phyloP scores from a whole-genome alignment of 2,113 vertebrate species.

The Etia nguti region DNA sequence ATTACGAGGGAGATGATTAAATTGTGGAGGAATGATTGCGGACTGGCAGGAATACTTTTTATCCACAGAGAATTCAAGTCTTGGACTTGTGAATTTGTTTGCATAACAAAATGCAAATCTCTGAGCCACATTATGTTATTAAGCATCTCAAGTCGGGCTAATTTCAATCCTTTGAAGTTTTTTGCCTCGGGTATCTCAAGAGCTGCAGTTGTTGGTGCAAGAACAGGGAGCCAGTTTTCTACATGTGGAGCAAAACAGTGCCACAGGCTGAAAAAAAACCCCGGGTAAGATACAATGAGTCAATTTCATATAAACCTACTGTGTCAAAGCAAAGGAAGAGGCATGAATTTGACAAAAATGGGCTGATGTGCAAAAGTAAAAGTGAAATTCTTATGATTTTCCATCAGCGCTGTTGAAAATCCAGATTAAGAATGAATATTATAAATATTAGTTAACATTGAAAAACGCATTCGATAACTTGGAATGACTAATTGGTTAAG shows the following conservation, averaged over 20 bases:
- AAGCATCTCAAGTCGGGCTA: neutral
- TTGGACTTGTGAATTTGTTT: neutral
- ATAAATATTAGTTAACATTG: neutral
- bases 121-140: neutral
- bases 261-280: neutral
- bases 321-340: neutral
- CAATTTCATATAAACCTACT: neutral
- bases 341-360: neutral
- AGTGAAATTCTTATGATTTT: neutral
- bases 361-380: neutral
- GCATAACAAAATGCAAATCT: conserved; percentile 18
- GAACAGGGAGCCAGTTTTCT: neutral
- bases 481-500: neutral
- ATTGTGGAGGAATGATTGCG: neutral
- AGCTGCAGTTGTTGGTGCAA: neutral
- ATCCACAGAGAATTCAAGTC: neutral
- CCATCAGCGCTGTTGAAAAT: neutral
- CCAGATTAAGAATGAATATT: neutral
- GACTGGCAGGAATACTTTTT: neutral
- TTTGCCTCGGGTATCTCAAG: neutral
- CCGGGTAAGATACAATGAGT: neutral
- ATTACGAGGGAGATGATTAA: neutral
- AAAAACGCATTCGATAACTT: neutral
- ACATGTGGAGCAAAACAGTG: neutral
- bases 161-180: conserved; percentile 19